phyloP scores from a whole-genome alignment of 1,140 invertebrate species.

The Harpegnathos saltator region DNA sequence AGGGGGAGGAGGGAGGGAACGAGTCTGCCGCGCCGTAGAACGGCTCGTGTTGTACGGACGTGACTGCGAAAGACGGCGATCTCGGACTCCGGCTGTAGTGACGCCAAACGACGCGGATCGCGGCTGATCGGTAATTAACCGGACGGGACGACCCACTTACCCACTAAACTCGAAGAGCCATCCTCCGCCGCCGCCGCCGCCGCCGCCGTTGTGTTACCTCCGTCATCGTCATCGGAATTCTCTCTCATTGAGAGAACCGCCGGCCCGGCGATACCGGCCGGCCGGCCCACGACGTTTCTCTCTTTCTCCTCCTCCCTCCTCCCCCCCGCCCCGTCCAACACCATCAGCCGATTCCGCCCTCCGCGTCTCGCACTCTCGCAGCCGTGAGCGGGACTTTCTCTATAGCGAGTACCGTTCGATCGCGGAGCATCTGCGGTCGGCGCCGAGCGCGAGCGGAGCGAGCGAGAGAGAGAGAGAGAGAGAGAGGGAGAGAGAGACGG shows the following conservation, averaged over 20 bases:
- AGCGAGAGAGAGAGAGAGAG: background rate
- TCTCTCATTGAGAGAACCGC: conserved; percentile 59
- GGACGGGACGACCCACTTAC: conserved; percentile 83
- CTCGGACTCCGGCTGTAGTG: background rate
- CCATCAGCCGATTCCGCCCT: conserved; percentile 17
- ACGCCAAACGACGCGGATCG: conserved; percentile 20
- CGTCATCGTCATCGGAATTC: conserved; percentile 60
- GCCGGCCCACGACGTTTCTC: conserved; percentile 51
- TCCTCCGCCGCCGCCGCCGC: conserved; percentile 13
- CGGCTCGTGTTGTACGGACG: background rate
- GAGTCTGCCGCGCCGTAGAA: too few species aligned
- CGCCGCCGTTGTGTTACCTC: conserved; percentile 22
- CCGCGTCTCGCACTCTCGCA: conserved; percentile 46
- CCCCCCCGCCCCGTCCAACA: conserved; percentile 2
- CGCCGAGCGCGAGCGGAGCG: background rate
- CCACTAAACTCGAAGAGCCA: conserved; percentile 81
- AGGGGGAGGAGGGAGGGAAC: background rate
- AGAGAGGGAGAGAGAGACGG: too few species aligned
- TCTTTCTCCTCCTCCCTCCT: conserved; percentile 51
- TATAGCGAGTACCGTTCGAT: conserved; percentile 83
- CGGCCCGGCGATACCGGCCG: background rate
- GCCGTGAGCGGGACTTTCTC: conserved; percentile 81
- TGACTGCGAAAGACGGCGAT: background rate
- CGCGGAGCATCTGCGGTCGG: background rate
- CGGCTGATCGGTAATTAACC: conserved; percentile 78